Conservation (phyloP, 2,797 vertebrate species). For the Epinephelus malabaricus region DNA sequence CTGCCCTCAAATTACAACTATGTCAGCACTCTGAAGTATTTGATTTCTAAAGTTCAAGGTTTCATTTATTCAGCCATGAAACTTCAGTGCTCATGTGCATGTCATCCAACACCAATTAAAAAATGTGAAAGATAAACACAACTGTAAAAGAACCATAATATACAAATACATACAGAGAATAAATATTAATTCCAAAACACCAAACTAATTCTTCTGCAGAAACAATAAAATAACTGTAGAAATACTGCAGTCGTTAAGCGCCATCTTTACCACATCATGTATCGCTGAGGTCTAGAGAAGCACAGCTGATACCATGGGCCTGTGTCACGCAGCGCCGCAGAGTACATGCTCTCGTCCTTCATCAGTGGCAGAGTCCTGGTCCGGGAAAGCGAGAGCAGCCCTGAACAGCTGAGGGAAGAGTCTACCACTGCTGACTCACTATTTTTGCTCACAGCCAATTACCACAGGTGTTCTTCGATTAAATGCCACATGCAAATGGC, state of each 20-base stretch:
- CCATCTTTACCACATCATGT: neutral
- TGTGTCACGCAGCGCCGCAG: constrained; percentile 96
- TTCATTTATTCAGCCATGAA: neutral
- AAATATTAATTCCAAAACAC: neutral
- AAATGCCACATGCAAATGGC: too few species aligned
- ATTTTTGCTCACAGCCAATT: too few species aligned
- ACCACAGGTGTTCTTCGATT: too few species aligned
- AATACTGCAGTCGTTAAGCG: neutral
- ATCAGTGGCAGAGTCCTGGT: constrained; percentile 99
- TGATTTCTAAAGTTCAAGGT: constrained; percentile 4
- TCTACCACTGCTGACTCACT: constrained; percentile 92
- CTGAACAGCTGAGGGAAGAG: constrained; percentile 97
- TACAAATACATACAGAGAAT: neutral
- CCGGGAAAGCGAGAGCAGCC: constrained; percentile 98
- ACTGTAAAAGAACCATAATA: neutral
- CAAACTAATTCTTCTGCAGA: neutral
- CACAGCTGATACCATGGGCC: constrained; percentile 99
- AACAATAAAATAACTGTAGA: neutral
- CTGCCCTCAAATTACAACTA: neutral
- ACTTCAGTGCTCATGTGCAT: neutral
- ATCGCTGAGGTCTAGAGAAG: constrained; percentile 90
- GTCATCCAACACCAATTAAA: neutral
- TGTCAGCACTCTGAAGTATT: neutral
- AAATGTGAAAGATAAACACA: neutral
- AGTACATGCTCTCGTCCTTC: constrained; percentile 97